These are phyloP conservation scores for Aphrophora alni DNA, from an alignment of 2,888 invertebrate species.

Conservation along the genomic window DNA sequence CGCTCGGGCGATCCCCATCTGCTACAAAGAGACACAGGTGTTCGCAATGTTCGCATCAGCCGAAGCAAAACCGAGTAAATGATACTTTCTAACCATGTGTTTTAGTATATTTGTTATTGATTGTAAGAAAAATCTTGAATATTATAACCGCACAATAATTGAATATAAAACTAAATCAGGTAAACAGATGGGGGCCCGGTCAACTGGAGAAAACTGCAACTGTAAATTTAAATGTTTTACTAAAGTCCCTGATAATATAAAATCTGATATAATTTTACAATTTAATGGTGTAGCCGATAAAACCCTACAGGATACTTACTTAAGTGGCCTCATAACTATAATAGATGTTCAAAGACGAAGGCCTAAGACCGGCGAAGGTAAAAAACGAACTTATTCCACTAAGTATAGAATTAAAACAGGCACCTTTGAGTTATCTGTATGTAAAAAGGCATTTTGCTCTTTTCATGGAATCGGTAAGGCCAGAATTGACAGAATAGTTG, in stretches of 20 bases:
- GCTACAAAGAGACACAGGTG: too few species aligned
- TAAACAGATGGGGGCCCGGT: background rate
- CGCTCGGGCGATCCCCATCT: too few species aligned
- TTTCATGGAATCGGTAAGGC: constrained; percentile 6
- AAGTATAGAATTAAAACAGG: background rate
- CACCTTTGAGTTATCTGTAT: background rate
- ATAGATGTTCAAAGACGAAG: background rate
- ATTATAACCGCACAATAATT: too few species aligned
- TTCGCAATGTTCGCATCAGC: too few species aligned
- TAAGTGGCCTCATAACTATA: background rate
- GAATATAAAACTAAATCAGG: background rate
- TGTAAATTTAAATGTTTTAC: background rate
- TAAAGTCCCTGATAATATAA: background rate
- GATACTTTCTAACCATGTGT: too few species aligned
- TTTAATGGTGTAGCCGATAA: background rate
- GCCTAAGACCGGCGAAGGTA: background rate
- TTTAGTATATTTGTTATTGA: too few species aligned
- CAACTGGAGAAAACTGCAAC: background rate
- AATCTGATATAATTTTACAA: background rate
- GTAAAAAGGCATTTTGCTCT: background rate
- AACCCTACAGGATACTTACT: background rate
- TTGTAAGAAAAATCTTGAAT: too few species aligned
- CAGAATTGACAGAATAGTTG: background rate
- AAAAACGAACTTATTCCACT: background rate
- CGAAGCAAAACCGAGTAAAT: too few species aligned